Evolutionary conservation across 2,797 vertebrate genomes (phyloP).

Genomic region (Rallus crepitans): DNA sequence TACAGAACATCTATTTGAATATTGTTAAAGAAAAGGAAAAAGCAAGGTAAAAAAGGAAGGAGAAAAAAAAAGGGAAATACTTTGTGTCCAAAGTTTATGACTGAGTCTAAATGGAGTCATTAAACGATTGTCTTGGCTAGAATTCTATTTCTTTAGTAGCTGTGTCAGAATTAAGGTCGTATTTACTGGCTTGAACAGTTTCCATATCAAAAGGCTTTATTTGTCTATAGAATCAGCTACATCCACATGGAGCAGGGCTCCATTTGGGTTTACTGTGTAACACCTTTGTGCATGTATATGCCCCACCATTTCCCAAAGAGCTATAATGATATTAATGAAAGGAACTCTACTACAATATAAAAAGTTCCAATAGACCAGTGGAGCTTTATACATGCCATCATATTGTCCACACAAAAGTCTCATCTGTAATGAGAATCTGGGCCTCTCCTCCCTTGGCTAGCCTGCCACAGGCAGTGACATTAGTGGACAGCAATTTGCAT

Average conservation of each 20-base stretch:
- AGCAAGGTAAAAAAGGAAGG: too few species aligned
- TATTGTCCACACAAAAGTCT: background rate
- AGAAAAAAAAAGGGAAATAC: background rate
- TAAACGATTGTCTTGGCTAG: background rate
- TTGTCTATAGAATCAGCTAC: background rate
- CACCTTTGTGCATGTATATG: background rate
- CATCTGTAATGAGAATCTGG: background rate
- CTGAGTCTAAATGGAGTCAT: background rate
- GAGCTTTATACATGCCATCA: too few species aligned
- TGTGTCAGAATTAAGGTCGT: background rate
- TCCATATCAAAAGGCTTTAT: background rate
- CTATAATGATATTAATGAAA: background rate
- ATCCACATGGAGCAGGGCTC: background rate
- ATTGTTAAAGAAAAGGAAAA: background rate
- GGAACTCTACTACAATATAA: background rate
- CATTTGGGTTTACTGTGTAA: background rate
- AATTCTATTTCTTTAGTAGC: background rate
- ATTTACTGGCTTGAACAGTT: background rate
- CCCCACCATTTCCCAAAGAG: background rate
- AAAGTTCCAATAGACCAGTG: background rate
- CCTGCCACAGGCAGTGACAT: background rate
- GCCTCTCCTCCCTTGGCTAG: background rate
- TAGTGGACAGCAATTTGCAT: background rate
- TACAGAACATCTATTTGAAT: background rate
- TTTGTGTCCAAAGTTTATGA: background rate